phyloP scores from a whole-genome alignment of 2,797 vertebrate species.

The Spinus pinus region DNA sequence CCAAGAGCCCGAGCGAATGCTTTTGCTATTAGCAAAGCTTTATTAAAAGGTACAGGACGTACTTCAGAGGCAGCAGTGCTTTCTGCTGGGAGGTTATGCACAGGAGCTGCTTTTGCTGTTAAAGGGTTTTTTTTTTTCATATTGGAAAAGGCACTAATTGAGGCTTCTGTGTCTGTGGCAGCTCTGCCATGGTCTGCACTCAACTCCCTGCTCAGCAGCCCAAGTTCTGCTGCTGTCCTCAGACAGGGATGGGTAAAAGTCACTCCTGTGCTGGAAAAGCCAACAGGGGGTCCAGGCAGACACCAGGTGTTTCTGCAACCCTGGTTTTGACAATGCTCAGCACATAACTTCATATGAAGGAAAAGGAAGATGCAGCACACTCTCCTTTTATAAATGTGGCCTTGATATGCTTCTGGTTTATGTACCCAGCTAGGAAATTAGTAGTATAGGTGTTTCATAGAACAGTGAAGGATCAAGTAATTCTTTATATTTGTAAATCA shows the following conservation, averaged over 20 bases:
- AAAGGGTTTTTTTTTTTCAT: background rate
- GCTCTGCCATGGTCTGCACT: background rate
- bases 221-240: background rate
- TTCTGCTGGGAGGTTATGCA: background rate
- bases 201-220: background rate
- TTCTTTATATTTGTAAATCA: conserved; percentile 13
- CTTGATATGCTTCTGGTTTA: background rate
- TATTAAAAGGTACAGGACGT: conserved; percentile 32
- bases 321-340: background rate
- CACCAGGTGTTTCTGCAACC: background rate
- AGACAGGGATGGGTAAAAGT: background rate
- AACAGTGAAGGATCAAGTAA: background rate
- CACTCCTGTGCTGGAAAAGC: background rate
- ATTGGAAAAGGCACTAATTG: background rate
- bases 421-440: background rate
- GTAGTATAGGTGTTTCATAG: background rate
- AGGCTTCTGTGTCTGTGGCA: background rate
- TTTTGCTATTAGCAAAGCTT: conserved; percentile 59
- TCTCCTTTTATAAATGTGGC: background rate
- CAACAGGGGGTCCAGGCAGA: background rate
- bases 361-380: background rate
- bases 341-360: background rate
- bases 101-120: background rate
- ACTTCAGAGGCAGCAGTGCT: background rate
- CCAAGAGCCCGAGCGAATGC: background rate